These are phyloP conservation scores for Spatulosminthurus flaviceps DNA, from an alignment of 2,888 invertebrate genomes.

Conservation along the genomic window DNA sequence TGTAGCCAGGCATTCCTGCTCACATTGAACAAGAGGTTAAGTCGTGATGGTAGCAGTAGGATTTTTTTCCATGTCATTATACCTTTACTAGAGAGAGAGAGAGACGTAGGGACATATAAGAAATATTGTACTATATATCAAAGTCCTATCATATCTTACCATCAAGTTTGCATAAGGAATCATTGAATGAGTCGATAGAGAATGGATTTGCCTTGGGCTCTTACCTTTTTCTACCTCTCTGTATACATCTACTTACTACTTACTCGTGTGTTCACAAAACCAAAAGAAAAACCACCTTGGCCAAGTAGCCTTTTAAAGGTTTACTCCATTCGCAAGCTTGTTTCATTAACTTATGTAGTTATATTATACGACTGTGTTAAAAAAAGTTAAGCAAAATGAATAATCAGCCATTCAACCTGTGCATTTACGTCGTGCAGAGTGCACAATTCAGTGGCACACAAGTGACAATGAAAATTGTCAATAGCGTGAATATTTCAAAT, in stretches of 20 bases:
- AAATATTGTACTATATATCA: background rate
- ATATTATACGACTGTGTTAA: no score
- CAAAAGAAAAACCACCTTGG: background rate
- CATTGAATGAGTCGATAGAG: slow-evolving; percentile 37
- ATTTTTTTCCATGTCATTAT: background rate
- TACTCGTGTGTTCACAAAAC: background rate
- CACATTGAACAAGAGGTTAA: background rate
- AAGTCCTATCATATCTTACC: background rate
- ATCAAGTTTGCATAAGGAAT: slow-evolving; percentile 38
- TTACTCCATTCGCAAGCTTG: background rate
- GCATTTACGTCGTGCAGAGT: no score
- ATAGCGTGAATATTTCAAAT: no score
- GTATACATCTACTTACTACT: no score
- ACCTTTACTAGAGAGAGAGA: background rate
- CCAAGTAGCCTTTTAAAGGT: slow-evolving; percentile 1
- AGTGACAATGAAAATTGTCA: no score
- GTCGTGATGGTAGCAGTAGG: background rate
- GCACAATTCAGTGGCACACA: no score
- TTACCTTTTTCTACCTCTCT: background rate
- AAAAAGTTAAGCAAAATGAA: no score
- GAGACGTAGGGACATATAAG: background rate
- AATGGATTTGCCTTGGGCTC: slow-evolving; percentile 30
- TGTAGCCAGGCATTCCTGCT: background rate
- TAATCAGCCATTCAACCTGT: no score
- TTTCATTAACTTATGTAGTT: no score